These are phyloP conservation scores for Drosophila simulans DNA, from an alignment of 1,140 invertebrate genomes.

Conservation along the genomic window DNA sequence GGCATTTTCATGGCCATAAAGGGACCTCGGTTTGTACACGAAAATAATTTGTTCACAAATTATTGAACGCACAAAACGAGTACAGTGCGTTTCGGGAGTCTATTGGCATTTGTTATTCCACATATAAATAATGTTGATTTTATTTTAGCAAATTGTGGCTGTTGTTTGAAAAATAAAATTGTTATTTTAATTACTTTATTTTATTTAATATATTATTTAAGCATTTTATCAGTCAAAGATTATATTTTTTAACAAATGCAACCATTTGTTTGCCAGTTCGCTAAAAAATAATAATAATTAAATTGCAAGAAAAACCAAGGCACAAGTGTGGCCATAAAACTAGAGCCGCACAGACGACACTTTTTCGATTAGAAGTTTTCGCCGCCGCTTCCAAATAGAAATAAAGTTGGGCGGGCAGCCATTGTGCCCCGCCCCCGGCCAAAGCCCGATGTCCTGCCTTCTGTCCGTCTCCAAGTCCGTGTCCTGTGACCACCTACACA, in stretches of 20 bases:
- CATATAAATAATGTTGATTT: background rate
- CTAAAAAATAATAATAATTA: slow-evolving; percentile 72
- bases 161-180: no score
- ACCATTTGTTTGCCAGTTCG: no score
- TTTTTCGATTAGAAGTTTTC: slow-evolving; percentile 80
- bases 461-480: slow-evolving; percentile 18
- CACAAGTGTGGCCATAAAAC: slow-evolving; percentile 45
- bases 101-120: background rate
- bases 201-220: no score
- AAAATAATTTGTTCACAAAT: slow-evolving; percentile 74
- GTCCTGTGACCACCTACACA: slow-evolving; percentile 71
- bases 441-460: background rate
- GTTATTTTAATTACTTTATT: background rate
- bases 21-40: slow-evolving; percentile 46
- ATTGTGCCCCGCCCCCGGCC: slow-evolving; percentile 43
- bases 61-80: slow-evolving; percentile 64
- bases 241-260: no score
- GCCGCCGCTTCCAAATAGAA: slow-evolving; percentile 52
- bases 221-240: no score
- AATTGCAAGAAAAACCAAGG: slow-evolving; percentile 21
- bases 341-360: slow-evolving; percentile 49
- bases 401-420: slow-evolving; percentile 61
- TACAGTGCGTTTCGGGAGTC: slow-evolving; percentile 29
- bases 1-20: slow-evolving; percentile 75
- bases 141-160: background rate